Evolutionary conservation across 2,113 vertebrate genomes (phyloP).

Genomic region (Mus musculus): GRCm39 chr13:39999001-39999500

Average conservation of each 20-base stretch:
- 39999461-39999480: no score
- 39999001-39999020: not conserved
- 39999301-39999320: not conserved
- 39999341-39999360: slow-evolving; percentile 25
- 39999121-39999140: not conserved
- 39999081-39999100: not conserved
- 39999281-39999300: not conserved
- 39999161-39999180: no score
- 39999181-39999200: not conserved
- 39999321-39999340: not conserved
- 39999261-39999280: not conserved
- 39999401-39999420: not conserved
- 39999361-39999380: slow-evolving; percentile 13
- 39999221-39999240: not conserved
- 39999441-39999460: no score
- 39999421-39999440: no score
- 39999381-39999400: not conserved
- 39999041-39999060: not conserved
- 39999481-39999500: no score
- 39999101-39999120: not conserved
- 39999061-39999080: not conserved
- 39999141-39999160: not conserved
- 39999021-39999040: not conserved
- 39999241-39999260: not conserved
- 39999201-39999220: not conserved